phyloP scores from a whole-genome alignment of 2,888 invertebrate species.

The Cinara cedri region DNA sequence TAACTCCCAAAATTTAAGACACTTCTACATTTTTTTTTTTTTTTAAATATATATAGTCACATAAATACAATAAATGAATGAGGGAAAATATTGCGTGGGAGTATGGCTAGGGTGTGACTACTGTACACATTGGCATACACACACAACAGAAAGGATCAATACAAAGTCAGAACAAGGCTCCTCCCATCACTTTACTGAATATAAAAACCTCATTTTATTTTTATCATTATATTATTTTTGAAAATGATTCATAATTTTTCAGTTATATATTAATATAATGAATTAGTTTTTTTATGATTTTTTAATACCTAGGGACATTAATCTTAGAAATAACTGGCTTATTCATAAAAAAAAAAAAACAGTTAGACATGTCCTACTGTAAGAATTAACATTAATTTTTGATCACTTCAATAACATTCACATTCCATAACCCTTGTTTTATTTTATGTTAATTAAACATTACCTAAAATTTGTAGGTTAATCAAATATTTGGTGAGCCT shows the following conservation, averaged over 20 bases:
- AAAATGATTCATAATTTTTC: neutral
- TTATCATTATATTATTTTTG: slow-evolving; percentile 28
- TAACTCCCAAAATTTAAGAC: neutral
- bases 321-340: too few relatives aligned
- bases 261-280: neutral
- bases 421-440: too few relatives aligned
- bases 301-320: neutral
- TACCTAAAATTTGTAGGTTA: too few relatives aligned
- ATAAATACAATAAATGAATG: slow-evolving; percentile 1
- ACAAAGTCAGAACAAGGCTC: slow-evolving; percentile 52
- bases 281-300: neutral
- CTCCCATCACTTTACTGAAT: slow-evolving; percentile 39
- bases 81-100: slow-evolving; percentile 31
- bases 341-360: too few relatives aligned
- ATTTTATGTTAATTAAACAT: too few relatives aligned
- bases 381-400: too few relatives aligned
- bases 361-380: too few relatives aligned
- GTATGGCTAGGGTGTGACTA: slow-evolving; percentile 52
- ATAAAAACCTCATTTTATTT: slow-evolving; percentile 34
- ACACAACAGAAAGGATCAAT: slow-evolving; percentile 53
- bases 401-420: too few relatives aligned
- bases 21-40: neutral
- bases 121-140: slow-evolving; percentile 31
- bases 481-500: too few relatives aligned
- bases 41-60: slow-evolving; percentile 1